Percentiles rank a stretch among this genome's conserved stretches.
phyloP scores from a whole-genome alignment of 2,797 vertebrate species.

The Buphagus erythrorhynchus region DNA sequence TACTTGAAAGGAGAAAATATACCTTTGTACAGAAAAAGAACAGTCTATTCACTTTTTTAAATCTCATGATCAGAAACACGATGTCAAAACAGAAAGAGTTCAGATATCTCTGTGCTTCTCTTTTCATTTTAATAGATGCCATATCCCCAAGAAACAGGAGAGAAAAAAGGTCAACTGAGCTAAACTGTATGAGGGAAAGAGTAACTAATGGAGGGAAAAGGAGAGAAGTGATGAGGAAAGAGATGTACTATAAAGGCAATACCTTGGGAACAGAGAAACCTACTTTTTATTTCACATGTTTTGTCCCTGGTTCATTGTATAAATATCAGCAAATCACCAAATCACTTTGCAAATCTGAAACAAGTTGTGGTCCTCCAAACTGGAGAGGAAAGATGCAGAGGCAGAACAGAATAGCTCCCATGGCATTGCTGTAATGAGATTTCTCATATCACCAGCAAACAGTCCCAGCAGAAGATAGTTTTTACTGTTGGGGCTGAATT shows the following conservation, averaged over 20 bases:
- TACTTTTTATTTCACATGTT: not conserved
- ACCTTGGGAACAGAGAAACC: not conserved
- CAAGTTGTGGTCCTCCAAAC: not conserved
- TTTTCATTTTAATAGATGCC: constrained; percentile 20
- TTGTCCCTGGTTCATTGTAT: not conserved
- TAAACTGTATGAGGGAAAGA: not conserved
- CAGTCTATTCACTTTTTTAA: not conserved
- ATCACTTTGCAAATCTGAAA: not conserved
- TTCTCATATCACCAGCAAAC: not conserved
- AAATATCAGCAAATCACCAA: not conserved
- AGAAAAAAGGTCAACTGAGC: not conserved
- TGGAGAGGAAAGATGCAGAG: not conserved
- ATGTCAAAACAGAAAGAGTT: constrained; percentile 1
- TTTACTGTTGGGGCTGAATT: not conserved
- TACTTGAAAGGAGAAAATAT: not conserved
- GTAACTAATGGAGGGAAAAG: not conserved
- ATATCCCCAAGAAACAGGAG: not conserved
- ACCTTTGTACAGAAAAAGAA: not conserved
- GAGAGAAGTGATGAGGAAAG: not conserved
- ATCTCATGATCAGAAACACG: not conserved
- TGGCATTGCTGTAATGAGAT: not conserved
- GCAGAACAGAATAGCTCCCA: not conserved
- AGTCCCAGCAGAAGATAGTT: not conserved
- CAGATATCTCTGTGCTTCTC: not conserved
- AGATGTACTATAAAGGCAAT: not conserved